Evolutionary conservation across 2,797 vertebrate genomes (phyloP).

Genomic region (Vireo griseus): DNA sequence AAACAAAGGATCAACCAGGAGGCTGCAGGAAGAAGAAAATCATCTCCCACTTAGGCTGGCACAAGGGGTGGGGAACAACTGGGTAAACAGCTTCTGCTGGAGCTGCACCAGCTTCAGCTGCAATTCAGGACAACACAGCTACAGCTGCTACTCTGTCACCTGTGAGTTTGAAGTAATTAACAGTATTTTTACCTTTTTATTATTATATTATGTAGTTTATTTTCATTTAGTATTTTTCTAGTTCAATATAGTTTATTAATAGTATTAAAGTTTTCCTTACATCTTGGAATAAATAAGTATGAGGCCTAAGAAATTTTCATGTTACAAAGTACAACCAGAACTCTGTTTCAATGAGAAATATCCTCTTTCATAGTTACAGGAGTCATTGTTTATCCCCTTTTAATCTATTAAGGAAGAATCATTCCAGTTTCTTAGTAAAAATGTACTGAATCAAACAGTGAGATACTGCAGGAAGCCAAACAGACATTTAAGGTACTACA

Average conservation of each 20-base stretch:
- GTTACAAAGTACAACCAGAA: neutral
- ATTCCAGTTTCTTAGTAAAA: neutral
- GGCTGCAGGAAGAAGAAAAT: neutral
- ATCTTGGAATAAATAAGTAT: neutral
- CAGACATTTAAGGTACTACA: neutral
- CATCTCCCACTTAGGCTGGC: rapidly evolving
- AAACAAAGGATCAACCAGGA: neutral
- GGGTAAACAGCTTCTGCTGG: neutral
- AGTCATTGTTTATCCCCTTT: neutral
- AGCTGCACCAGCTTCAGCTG: neutral
- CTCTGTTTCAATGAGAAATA: neutral
- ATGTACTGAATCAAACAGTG: neutral
- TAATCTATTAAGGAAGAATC: neutral
- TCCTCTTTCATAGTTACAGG: neutral
- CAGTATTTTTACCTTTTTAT: neutral
- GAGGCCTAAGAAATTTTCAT: neutral
- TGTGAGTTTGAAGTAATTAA: neutral
- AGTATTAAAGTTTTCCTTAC: neutral
- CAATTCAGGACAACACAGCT: neutral
- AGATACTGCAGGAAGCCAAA: neutral
- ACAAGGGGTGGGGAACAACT: neutral
- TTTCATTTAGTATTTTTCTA: neutral
- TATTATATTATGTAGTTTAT: neutral
- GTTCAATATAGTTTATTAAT: neutral
- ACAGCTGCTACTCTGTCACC: neutral